phyloP scores from a whole-genome alignment of 2,113 vertebrate species.

The Eudorcas thomsonii region DNA sequence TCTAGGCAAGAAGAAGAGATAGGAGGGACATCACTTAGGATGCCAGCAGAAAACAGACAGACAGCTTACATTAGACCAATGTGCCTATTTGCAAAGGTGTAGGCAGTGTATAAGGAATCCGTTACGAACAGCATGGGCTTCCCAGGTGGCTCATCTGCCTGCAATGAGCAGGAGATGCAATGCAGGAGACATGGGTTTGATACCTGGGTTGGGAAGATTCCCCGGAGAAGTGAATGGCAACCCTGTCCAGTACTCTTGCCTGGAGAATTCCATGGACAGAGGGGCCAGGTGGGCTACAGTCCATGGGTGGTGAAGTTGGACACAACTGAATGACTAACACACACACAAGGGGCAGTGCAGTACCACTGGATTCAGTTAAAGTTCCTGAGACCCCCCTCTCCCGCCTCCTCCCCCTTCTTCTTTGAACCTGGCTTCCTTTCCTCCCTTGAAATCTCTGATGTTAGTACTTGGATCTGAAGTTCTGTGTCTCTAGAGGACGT shows the following conservation, averaged over 20 bases:
- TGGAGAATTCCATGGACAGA: background rate
- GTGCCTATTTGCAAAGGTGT: background rate
- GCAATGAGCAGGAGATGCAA: background rate
- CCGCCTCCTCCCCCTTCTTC: no score
- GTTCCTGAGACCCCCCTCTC: background rate
- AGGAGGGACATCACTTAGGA: background rate
- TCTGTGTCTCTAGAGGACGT: no score
- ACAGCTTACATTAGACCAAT: background rate
- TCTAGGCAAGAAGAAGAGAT: background rate
- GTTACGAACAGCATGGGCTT: background rate
- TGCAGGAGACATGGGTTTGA: background rate
- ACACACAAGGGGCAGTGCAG: background rate
- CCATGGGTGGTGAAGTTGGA: background rate
- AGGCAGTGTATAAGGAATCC: background rate
- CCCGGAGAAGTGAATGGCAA: background rate
- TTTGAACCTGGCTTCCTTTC: no score
- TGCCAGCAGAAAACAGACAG: background rate
- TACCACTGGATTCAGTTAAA: background rate
- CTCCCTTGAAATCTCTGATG: no score
- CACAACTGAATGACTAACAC: rapidly evolving
- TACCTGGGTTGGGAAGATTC: background rate
- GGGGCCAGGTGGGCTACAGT: background rate
- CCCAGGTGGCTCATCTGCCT: background rate
- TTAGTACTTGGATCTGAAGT: no score
- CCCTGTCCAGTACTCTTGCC: background rate